A percentile compares a stretch with the other conserved stretches of the same genome.
Evolutionary conservation across 2,888 invertebrate genomes (phyloP).

Genomic region (Bellardia bayeri): DNA sequence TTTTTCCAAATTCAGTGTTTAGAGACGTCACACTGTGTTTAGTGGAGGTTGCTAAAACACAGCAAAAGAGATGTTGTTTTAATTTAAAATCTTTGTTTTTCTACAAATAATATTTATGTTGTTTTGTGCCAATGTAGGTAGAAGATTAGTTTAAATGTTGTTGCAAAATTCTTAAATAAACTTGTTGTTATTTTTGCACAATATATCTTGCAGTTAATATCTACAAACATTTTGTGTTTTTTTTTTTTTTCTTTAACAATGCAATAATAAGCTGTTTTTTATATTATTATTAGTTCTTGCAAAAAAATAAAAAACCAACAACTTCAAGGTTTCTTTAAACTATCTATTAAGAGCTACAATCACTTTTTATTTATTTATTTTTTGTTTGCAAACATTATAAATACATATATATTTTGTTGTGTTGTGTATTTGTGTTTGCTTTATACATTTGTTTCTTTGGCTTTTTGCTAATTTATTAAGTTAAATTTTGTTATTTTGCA

Average conservation of each 20-base stretch:
- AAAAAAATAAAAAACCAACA: conserved; percentile 44
- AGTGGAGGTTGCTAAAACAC: conserved; percentile 29
- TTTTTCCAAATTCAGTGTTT: background rate
- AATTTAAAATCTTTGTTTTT: conserved; percentile 38
- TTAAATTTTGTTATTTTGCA: conserved; percentile 55
- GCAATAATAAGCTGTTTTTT: conserved; percentile 58
- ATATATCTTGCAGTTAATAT: conserved; percentile 69
- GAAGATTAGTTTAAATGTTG: conserved; percentile 58
- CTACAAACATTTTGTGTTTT: conserved; percentile 61
- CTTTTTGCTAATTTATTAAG: conserved; percentile 48
- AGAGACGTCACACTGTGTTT: conserved; percentile 49
- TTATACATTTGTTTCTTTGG: conserved; percentile 28
- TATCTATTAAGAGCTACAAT: conserved; percentile 65
- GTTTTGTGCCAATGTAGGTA: conserved; percentile 55
- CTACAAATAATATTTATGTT: background rate
- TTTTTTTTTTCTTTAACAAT: conserved; percentile 60
- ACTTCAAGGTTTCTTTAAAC: conserved; percentile 66
- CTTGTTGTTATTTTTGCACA: conserved; percentile 55
- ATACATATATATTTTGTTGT: too few species aligned
- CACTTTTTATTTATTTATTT: conserved; percentile 37
- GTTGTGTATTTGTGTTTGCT: conserved; percentile 9
- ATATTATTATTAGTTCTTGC: conserved; percentile 39
- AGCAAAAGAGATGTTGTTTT: conserved; percentile 43
- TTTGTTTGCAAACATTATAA: conserved; percentile 54
- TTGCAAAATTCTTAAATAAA: conserved; percentile 62